A percentile compares a stretch with the other conserved stretches of the same genome.
Conservation (phyloP, 2,113 vertebrate genomes). For the Anolis sagrei region DNA sequence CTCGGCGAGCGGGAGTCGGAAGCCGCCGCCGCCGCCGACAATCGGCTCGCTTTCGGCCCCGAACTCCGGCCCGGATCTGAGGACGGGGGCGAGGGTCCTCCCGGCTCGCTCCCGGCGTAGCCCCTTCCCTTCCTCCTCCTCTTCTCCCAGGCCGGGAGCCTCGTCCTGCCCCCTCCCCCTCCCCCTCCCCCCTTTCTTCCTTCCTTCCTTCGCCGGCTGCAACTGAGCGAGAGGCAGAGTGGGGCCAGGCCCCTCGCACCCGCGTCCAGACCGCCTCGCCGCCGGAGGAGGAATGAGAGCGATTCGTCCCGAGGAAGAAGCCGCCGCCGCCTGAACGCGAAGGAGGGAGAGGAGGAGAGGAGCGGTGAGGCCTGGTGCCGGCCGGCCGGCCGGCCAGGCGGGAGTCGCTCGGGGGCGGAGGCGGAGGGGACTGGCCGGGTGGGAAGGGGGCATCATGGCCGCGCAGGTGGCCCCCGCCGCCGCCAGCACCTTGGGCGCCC, state of each 20-base stretch:
- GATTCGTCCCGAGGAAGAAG: constrained; percentile 73
- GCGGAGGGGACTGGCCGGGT: constrained; percentile 67
- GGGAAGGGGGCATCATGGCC: constrained; percentile 89
- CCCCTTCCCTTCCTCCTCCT: constrained; percentile 62
- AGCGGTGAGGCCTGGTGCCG: constrained; percentile 85
- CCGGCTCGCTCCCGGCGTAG: constrained; percentile 52
- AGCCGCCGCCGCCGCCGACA: constrained; percentile 72
- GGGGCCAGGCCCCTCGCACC: constrained; percentile 71
- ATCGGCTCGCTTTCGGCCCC: constrained; percentile 49
- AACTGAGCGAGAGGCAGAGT: constrained; percentile 70
- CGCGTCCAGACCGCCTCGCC: constrained; percentile 70
- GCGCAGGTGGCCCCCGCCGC: constrained; percentile 97
- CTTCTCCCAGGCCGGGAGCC: constrained; percentile 68
- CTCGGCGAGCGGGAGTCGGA: constrained; percentile 76
- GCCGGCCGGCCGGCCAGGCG: constrained; percentile 75
- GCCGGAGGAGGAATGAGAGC: constrained; percentile 76
- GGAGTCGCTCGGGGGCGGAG: constrained; percentile 80
- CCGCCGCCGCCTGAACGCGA: constrained; percentile 72
- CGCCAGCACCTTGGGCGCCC: constrained; percentile 86
- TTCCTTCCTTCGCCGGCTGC: constrained; percentile 78
- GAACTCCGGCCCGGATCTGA: constrained; percentile 64
- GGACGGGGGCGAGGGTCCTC: constrained; percentile 56
- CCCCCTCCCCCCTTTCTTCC: constrained; percentile 52
- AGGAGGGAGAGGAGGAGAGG: constrained; percentile 45
- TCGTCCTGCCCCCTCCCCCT: constrained; percentile 66